A percentile compares a stretch with the other conserved stretches of the same genome.
Evolutionary conservation across 1,140 invertebrate species (phyloP).

Genomic region (Bombus impatiens): DNA sequence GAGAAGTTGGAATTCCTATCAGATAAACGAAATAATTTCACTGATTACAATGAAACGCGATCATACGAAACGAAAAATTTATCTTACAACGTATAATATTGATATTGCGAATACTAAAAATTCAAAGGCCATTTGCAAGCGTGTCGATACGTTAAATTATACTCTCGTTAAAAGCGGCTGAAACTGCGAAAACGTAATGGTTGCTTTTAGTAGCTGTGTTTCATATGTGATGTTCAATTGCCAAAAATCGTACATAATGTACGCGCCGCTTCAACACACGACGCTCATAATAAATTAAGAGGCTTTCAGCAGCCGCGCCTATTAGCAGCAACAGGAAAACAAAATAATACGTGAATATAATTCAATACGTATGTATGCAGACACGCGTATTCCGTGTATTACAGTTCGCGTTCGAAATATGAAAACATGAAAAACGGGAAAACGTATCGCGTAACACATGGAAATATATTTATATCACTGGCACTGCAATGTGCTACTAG

Average conservation of each 20-base stretch:
- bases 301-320: conserved; percentile 48
- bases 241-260: conserved; percentile 51
- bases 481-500: background rate
- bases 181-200: conserved; percentile 40
- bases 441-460: conserved; percentile 14
- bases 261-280: conserved; percentile 21
- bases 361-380: conserved; percentile 23
- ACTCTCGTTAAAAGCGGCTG: conserved; percentile 37
- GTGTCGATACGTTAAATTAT: conserved; percentile 33
- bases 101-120: background rate
- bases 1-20: no score
- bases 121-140: conserved; percentile 13
- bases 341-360: conserved; percentile 46
- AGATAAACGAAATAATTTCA: no score
- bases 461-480: conserved; percentile 11
- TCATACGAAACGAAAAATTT: conserved; percentile 4
- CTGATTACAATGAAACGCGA: no score
- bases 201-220: conserved; percentile 36
- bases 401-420: background rate
- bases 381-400: conserved; percentile 1
- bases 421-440: conserved; percentile 18
- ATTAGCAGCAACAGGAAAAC: conserved; percentile 47
- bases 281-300: conserved; percentile 49
- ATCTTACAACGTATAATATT: conserved; percentile 17
- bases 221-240: conserved; percentile 33